Base-by-base conservation (phyloP, 2,113 vertebrate genomes). In the Pungitius pungitius region DNA sequence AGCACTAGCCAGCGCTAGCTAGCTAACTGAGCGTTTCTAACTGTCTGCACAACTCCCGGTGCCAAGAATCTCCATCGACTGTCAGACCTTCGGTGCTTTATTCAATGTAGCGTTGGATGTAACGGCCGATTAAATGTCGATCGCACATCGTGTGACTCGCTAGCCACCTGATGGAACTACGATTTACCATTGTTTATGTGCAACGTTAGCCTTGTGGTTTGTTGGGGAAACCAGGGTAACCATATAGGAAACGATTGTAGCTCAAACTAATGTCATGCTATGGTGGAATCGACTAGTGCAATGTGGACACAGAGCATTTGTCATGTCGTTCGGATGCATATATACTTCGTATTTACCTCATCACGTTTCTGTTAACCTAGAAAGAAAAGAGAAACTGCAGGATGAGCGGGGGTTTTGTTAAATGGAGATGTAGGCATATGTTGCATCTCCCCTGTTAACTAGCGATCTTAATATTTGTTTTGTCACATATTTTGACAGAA, bases 401-500 rank as follows among this genome's bases (percentile, higher is more conserved):
- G 40, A 26, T 73, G 52, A n/a, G 24, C 14, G 61, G 0, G 24
- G 0, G 7, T 39, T 47, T 35, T 33, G 45, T 43, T 43, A 2
- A 11, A 9, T 42, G 9, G 10, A 54, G 10, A 51, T 30, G 27
- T 14, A 67, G n/a, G 5, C 59, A 54, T n/a, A 42, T 35, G 7
- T 60, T 45, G 1, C 6, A 12, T 69, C 26, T 72, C 24, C 22
- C 33, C 33, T 63, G 35, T 62, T 39, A 0, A 10, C n/a, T 30
- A 30, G n/a, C 1, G 8, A 42, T 22, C 22, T 37, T 57, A 4
- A 2, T 22, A 4, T 9, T 65, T 15, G 27, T 11, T 65, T 59
- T 75, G 12, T 64, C 1, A 1, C 49, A n/a, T 70, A 1, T 85
- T 65, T 75, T 67, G 43, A 43, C 82, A 95, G 93, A 81, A 94